Base-by-base conservation (phyloP, 2,888 invertebrate genomes). In the Glaucopsyche alexis region DNA sequence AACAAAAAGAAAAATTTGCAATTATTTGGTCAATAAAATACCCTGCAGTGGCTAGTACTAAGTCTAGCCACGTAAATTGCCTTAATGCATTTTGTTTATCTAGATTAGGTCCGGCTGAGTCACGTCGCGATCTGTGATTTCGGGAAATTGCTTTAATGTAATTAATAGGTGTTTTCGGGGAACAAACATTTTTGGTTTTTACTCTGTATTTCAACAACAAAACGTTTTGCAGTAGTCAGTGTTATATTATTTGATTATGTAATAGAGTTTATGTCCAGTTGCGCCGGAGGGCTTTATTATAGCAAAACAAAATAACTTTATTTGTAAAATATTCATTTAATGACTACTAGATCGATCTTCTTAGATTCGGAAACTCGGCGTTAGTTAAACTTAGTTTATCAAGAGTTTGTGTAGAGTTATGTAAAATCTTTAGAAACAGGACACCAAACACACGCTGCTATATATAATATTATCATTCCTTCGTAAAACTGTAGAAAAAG, bases 61-160 rank as follows among this genome's bases (percentile, higher is more conserved):
- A 73, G 73, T 73, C 70, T 73, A 74, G 73, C 75, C 74, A 74
- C 74, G 73, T 74, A 74, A 75, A 75, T 73, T 74, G 73, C 74
- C 70, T 70, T 67, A 74, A 75, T 75, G 74, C 74, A 74, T 74
- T 75, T 74, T 74, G 72, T 75, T 75, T 74, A 75, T 75, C 75
- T 74, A 73, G 75, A 75, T 74, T 74, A 75, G 71, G 74, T 74
- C 73, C 69, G 70, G 73, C 73, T 72, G 75, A 75, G 65, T 74
- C 75, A 75, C 67, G 74, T 70, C 69, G 71, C 69, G 74, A 75
- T 75, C 75, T 75, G 47, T 69, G 67, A 72, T 67, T 72, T 69
- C 67, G 67, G 42, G 73, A 75, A 72, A 74, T 72, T 38, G 73
- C 40, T 73, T 73, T 71, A 29, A 67, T 19, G 69, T 71, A 75